phyloP scores from a whole-genome alignment of 2,888 invertebrate species.

The Argynnis bischoffii region DNA sequence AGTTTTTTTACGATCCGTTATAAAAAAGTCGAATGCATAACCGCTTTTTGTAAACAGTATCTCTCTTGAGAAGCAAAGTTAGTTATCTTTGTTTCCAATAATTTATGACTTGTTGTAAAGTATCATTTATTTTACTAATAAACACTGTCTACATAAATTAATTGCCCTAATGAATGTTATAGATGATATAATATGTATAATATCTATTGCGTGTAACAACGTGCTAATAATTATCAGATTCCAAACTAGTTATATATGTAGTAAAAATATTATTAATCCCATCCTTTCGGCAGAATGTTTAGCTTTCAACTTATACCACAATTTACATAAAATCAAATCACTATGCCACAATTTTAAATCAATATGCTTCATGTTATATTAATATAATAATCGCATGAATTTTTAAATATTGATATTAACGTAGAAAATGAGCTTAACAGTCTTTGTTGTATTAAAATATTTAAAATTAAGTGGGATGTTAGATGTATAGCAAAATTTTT shows the following conservation, averaged over 20 bases:
- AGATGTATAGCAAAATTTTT: slow-evolving; percentile 24
- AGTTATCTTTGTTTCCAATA: slow-evolving; percentile 13
- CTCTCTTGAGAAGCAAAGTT: slow-evolving; percentile 16
- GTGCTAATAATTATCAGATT: slow-evolving; percentile 18
- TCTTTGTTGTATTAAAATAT: background rate
- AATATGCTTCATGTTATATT: no score
- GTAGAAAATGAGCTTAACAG: background rate
- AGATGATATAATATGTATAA: slow-evolving; percentile 4
- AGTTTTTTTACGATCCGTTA: slow-evolving; percentile 57
- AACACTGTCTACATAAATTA: slow-evolving; percentile 4
- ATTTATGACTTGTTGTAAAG: slow-evolving; percentile 25
- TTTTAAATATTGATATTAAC: no score
- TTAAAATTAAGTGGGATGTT: background rate
- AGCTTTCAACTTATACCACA: no score
- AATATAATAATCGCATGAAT: no score
- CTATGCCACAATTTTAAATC: no score
- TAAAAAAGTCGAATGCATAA: slow-evolving; percentile 44
- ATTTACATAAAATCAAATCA: no score
- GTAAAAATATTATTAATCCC: no score
- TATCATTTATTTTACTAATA: slow-evolving; percentile 11
- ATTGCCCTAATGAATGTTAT: slow-evolving; percentile 10
- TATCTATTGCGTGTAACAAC: slow-evolving; percentile 26
- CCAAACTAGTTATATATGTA: background rate
- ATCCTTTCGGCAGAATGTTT: no score
- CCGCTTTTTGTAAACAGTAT: slow-evolving; percentile 29